These are phyloP conservation scores for Pseudocheirus occidentalis DNA, from an alignment of 2,797 vertebrate genomes.

Conservation along the genomic window DNA sequence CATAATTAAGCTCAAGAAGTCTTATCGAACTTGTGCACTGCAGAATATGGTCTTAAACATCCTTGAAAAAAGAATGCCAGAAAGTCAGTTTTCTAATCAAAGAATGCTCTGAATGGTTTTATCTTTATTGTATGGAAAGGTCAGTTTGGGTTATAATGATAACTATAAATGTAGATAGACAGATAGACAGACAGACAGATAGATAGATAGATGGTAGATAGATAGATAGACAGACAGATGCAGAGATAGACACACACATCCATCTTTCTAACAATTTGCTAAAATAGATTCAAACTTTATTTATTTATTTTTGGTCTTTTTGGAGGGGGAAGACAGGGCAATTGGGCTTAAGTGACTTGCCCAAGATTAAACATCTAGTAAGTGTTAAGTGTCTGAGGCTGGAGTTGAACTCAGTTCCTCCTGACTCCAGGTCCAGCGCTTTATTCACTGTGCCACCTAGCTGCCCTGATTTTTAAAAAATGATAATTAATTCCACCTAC, in stretches of 20 bases:
- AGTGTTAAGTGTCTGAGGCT: too few species aligned
- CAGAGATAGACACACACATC: not conserved
- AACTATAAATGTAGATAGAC: not conserved
- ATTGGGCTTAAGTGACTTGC: too few species aligned
- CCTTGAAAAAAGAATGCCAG: not conserved
- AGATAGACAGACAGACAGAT: too few species aligned
- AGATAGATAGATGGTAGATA: too few species aligned
- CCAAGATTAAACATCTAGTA: too few species aligned
- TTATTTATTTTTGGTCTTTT: too few species aligned
- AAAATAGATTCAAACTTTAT: constrained; percentile 8
- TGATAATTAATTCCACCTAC: not conserved
- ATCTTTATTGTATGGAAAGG: not conserved
- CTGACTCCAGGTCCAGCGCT: too few species aligned
- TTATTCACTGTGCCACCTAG: too few species aligned
- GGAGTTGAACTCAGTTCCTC: too few species aligned
- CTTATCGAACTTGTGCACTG: not conserved
- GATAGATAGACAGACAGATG: not conserved
- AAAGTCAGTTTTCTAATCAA: not conserved
- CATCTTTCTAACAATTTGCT: not conserved
- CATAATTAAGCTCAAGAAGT: not conserved
- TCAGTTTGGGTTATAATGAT: not conserved
- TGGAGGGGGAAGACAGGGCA: too few species aligned
- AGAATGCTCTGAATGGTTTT: not conserved
- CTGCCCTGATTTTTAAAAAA: not conserved
- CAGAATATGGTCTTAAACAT: not conserved